Evolutionary conservation across 2,113 vertebrate species (phyloP).

Genomic region (Myanophis thanlyinensis): DNA sequence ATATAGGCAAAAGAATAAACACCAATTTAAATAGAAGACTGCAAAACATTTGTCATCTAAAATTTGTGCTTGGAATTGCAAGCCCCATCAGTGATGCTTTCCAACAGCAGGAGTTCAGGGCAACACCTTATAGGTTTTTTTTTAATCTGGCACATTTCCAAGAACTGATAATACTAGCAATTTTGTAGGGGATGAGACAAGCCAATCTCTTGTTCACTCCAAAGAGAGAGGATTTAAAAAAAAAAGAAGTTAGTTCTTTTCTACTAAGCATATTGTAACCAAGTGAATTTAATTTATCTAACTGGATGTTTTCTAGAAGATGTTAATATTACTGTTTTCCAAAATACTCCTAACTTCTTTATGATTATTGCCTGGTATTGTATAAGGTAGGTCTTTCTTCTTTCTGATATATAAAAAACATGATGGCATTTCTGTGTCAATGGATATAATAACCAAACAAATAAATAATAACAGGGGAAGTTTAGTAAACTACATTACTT

Average conservation of each 20-base stretch:
- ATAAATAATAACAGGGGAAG: neutral
- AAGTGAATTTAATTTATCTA: constrained; percentile 9
- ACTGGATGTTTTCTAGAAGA: constrained; percentile 14
- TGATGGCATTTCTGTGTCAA: constrained; percentile 5
- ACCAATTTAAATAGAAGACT: constrained; percentile 13
- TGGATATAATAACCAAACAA: neutral
- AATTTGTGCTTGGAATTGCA: constrained; percentile 9
- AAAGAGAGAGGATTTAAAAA: too few relatives aligned
- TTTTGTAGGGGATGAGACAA: neutral
- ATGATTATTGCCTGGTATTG: constrained; percentile 24
- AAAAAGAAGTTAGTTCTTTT: neutral
- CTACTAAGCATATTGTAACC: neutral
- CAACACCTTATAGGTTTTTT: constrained; percentile 12
- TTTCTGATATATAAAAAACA: constrained; percentile 44
- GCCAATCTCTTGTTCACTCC: neutral
- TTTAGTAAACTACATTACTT: neutral
- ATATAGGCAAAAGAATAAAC: neutral
- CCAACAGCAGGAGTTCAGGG: neutral
- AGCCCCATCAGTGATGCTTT: neutral
- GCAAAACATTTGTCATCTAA: constrained; percentile 11
- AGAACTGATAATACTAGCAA: neutral
- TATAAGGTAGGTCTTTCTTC: constrained; percentile 1
- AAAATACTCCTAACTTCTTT: neutral
- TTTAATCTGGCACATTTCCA: constrained; percentile 10
- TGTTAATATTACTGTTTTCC: constrained; percentile 16